Evolutionary conservation across 2,113 vertebrate species (phyloP).

Genomic region (Aythya baeri): DNA sequence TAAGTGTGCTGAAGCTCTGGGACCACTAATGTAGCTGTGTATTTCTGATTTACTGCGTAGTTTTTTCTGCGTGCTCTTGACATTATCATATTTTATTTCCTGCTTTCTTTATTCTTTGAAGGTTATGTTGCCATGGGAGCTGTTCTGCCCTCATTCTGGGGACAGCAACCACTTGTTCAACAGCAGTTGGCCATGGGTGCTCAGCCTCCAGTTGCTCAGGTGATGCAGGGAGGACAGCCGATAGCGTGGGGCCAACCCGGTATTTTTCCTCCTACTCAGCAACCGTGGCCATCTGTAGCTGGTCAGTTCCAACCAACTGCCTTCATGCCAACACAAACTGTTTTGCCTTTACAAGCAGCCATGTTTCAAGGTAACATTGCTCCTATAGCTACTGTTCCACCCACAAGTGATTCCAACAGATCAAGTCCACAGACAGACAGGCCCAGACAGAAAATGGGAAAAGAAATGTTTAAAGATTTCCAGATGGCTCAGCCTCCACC

Average conservation of each 20-base stretch:
- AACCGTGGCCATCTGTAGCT: constrained; percentile 95
- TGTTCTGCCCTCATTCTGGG: constrained; percentile 95
- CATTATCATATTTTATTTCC: neutral
- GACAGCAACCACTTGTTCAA: constrained; percentile 94
- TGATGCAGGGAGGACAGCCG: constrained; percentile 94
- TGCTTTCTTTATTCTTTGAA: constrained; percentile 55
- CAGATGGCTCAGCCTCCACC: constrained; percentile 95
- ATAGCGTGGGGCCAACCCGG: constrained; percentile 96
- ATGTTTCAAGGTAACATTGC: constrained; percentile 94
- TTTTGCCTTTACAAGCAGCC: constrained; percentile 94
- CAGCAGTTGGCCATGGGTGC: constrained; percentile 90
- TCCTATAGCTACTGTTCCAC: constrained; percentile 84
- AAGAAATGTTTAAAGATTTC: constrained; percentile 98
- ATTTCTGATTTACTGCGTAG: neutral
- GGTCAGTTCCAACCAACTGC: constrained; percentile 94
- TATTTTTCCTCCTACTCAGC: constrained; percentile 94
- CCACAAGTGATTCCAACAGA: constrained; percentile 83
- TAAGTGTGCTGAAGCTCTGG: neutral
- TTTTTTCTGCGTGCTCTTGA: neutral
- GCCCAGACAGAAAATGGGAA: constrained; percentile 88
- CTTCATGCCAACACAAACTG: constrained; percentile 97
- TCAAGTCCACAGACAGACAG: constrained; percentile 92
- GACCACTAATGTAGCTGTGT: neutral
- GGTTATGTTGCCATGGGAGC: constrained; percentile 99
- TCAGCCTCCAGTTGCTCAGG: constrained; percentile 87